A percentile compares a stretch with the other conserved stretches of the same genome.
Evolutionary conservation across 2,797 vertebrate species (phyloP).

Genomic region (Lepus townsendii): DNA sequence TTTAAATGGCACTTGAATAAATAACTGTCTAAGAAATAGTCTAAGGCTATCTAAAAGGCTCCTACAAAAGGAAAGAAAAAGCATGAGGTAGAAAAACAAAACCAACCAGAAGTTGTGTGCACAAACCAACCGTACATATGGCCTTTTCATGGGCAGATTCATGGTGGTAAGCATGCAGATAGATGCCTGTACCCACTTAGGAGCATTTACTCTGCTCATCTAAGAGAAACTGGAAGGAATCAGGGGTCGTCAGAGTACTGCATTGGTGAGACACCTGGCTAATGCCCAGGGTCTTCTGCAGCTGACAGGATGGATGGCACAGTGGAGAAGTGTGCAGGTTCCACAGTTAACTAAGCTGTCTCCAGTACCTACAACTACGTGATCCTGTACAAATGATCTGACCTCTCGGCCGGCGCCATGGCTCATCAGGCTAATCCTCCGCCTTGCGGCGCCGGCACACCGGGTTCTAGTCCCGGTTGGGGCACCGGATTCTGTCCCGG

Average conservation of each 20-base stretch:
- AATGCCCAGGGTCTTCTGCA: neutral
- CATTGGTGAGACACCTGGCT: neutral
- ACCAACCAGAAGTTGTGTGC: neutral
- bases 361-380: neutral
- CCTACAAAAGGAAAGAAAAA: neutral
- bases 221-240: neutral
- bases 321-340: too few relatives aligned
- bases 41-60: neutral
- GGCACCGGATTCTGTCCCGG: too few relatives aligned
- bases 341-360: neutral
- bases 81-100: neutral
- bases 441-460: too few relatives aligned
- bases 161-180: neutral
- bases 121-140: neutral
- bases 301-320: neutral
- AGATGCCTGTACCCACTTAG: neutral
- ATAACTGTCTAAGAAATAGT: neutral
- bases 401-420: neutral
- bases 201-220: neutral
- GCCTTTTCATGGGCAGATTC: neutral
- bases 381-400: neutral
- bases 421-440: too few relatives aligned
- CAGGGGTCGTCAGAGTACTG: neutral
- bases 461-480: too few relatives aligned
- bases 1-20: neutral